phyloP scores from a whole-genome alignment of 1,140 invertebrate genomes.

The Choristoneura fumiferana region DNA sequence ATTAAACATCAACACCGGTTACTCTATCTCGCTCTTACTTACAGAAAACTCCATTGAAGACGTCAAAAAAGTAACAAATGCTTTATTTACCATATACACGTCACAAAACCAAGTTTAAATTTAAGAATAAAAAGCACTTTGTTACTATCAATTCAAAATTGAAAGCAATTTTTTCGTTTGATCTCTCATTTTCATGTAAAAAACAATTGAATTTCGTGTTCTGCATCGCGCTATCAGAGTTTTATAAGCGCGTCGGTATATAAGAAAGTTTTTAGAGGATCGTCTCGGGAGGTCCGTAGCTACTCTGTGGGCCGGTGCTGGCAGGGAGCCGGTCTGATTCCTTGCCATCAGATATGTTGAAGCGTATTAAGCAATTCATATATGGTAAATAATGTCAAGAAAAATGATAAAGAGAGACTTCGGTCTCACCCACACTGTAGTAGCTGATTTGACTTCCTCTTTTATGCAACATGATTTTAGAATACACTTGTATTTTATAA shows the following conservation, averaged over 20 bases:
- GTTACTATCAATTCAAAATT: too few relatives aligned
- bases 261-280: conserved; percentile 11
- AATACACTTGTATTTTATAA: too few relatives aligned
- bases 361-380: conserved; percentile 51
- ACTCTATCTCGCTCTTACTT: conserved; percentile 1
- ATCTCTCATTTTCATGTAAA: not conserved
- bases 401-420: conserved; percentile 66
- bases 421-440: conserved; percentile 59
- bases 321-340: conserved; percentile 62
- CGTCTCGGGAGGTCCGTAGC: conserved; percentile 56
- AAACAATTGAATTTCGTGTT: conserved; percentile 21
- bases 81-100: not conserved
- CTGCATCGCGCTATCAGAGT: conserved; percentile 54
- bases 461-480: conserved; percentile 16
- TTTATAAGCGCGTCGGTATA: conserved; percentile 36
- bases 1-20: not conserved
- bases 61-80: not conserved
- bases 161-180: not conserved
- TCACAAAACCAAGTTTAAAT: not conserved
- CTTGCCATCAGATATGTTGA: conserved; percentile 58
- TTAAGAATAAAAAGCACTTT: too few relatives aligned
- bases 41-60: not conserved
- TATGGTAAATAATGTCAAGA: conserved; percentile 57
- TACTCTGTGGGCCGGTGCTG: conserved; percentile 61
- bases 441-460: conserved; percentile 65